Evolutionary conservation across 92 coral and sea anemone species (phyloP).

Genomic region (Anthopleura xanthogrammica): DNA sequence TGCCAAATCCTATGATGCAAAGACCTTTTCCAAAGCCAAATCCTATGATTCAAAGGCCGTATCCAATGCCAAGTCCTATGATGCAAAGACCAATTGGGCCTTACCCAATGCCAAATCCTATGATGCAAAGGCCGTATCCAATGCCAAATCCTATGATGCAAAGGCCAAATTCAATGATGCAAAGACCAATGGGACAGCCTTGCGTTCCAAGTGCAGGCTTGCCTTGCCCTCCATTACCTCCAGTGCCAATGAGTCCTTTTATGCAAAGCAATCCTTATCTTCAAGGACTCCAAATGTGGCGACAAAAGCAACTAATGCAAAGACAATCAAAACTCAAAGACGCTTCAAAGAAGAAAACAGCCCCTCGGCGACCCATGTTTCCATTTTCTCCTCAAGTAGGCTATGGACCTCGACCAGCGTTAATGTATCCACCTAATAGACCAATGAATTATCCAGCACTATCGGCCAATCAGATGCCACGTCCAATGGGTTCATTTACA

Average conservation of each 20-base stretch:
- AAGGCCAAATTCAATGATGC: conserved; percentile 18
- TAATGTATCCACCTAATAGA: conserved; percentile 3
- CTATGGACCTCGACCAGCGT: conserved; percentile 3
- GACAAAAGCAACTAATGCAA: conserved; percentile 43
- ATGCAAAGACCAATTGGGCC: neutral
- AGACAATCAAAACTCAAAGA: conserved; percentile 10
- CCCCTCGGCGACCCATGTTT: neutral
- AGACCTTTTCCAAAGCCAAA: neutral
- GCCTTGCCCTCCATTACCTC: conserved; percentile 31
- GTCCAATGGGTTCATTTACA: neutral
- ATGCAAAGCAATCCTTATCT: conserved; percentile 29
- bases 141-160: conserved; percentile 10
- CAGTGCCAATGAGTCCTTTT: conserved; percentile 9
- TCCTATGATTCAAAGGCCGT: neutral
- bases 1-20: conserved; percentile 7
- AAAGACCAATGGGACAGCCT: conserved; percentile 14
- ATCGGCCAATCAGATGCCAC: neutral
- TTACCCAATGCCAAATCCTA: conserved; percentile 2
- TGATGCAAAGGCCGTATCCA: neutral
- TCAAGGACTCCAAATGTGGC: conserved; percentile 33
- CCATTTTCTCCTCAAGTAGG: conserved; percentile 9
- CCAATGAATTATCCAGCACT: neutral
- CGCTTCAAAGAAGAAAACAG: neutral
- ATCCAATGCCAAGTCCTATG: conserved; percentile 1
- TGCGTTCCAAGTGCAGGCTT: conserved; percentile 20